Evolutionary conservation across 2,888 invertebrate genomes (phyloP).

Genomic region (Tuberolachnus salignus): DNA sequence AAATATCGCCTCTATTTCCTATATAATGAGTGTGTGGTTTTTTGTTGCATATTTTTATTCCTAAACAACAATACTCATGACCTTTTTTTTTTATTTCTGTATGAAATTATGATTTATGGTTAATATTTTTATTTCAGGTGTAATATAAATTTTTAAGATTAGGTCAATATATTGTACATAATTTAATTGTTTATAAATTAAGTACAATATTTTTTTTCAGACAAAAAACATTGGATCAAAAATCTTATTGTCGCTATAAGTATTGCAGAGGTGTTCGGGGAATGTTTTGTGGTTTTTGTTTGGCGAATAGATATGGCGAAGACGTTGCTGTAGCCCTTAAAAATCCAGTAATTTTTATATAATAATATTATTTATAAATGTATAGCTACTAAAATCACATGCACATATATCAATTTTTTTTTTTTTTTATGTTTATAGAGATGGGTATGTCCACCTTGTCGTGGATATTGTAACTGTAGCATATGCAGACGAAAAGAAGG

Average conservation of each 20-base stretch:
- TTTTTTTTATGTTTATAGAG: slow-evolving; percentile 22
- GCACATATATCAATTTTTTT: background rate
- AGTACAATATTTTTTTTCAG: background rate
- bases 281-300: slow-evolving; percentile 44
- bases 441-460: slow-evolving; percentile 45
- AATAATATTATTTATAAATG: too few species aligned
- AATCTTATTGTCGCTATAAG: slow-evolving; percentile 38
- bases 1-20: too few species aligned
- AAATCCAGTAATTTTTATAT: slow-evolving; percentile 5
- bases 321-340: slow-evolving; percentile 25
- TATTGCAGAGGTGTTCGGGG: slow-evolving; percentile 31
- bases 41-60: too few species aligned
- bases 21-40: too few species aligned
- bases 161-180: background rate
- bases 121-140: too few species aligned
- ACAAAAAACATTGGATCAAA: slow-evolving; percentile 43
- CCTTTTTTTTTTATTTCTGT: too few species aligned
- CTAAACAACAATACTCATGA: too few species aligned
- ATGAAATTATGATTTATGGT: too few species aligned
- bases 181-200: background rate
- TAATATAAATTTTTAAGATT: too few species aligned
- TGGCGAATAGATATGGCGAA: slow-evolving; percentile 42
- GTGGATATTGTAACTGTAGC: slow-evolving; percentile 42
- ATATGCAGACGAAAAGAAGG: slow-evolving; percentile 44
- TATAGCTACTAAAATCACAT: too few species aligned